Conservation (phyloP, 2,888 invertebrate genomes). For the Eupithecia tripunctaria region DNA sequence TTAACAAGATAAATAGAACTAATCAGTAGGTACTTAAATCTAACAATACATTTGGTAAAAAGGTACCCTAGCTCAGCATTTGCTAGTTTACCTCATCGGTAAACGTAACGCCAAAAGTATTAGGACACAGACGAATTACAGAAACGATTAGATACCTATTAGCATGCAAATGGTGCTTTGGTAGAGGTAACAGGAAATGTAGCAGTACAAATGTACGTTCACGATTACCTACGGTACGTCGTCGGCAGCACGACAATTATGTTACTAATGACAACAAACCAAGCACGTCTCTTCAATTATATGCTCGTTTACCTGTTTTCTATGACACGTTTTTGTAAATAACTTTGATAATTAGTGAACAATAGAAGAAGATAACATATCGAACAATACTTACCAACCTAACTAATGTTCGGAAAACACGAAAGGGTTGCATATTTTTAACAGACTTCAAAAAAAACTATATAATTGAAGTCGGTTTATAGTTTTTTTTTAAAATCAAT, state of each 20-base stretch:
- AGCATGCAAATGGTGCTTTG: slow-evolving; percentile 5
- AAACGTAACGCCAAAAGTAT: too few relatives aligned
- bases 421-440: not conserved
- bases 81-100: not conserved
- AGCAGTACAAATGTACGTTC: slow-evolving; percentile 9
- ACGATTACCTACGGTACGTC: slow-evolving; percentile 21
- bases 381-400: not conserved
- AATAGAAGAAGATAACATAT: slow-evolving; percentile 5
- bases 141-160: not conserved
- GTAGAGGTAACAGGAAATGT: slow-evolving; percentile 20
- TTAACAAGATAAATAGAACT: too few relatives aligned
- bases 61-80: too few relatives aligned
- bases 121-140: not conserved
- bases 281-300: slow-evolving; percentile 58
- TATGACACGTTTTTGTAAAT: slow-evolving; percentile 43
- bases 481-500: too few relatives aligned
- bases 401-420: slow-evolving; percentile 8
- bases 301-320: slow-evolving; percentile 50
- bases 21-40: too few relatives aligned
- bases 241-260: slow-evolving; percentile 39
- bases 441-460: too few relatives aligned
- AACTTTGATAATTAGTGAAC: slow-evolving; percentile 26
- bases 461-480: too few relatives aligned
- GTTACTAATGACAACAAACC: slow-evolving; percentile 45
- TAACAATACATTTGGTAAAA: too few relatives aligned